Percentiles rank a stretch among this genome's conserved stretches.
phyloP scores from a whole-genome alignment of 1,140 invertebrate species.

The Manduca sexta region DNA sequence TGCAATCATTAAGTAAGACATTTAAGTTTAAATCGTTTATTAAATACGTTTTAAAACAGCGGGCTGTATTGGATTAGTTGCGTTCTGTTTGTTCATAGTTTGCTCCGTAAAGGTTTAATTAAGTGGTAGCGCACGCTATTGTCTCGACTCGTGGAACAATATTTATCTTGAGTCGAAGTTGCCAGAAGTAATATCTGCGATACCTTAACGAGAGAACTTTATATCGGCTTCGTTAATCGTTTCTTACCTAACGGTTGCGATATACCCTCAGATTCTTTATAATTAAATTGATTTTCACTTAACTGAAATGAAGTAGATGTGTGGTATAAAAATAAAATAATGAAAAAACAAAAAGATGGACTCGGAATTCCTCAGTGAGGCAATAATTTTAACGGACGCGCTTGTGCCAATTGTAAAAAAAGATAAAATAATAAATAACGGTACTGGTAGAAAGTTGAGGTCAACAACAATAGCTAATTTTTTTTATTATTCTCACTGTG shows the following conservation, averaged over 20 bases:
- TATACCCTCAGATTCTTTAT: neutral
- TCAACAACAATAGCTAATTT: neutral
- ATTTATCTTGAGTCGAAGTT: slow-evolving; percentile 64
- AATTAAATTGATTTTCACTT: neutral
- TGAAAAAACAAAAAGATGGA: slow-evolving; percentile 1
- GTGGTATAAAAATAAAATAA: slow-evolving; percentile 14
- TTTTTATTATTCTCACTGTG: neutral
- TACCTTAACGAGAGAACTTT: slow-evolving; percentile 71
- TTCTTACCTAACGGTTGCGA: slow-evolving; percentile 23
- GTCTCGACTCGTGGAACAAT: slow-evolving; percentile 62
- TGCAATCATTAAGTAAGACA: slow-evolving; percentile 55
- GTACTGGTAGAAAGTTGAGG: slow-evolving; percentile 26
- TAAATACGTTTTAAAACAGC: slow-evolving; percentile 7
- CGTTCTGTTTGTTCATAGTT: slow-evolving; percentile 37
- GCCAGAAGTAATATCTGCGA: slow-evolving; percentile 65
- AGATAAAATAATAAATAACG: slow-evolving; percentile 19
- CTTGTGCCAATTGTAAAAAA: slow-evolving; percentile 22
- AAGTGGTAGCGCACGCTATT: slow-evolving; percentile 64
- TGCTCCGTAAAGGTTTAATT: slow-evolving; percentile 53
- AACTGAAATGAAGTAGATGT: neutral
- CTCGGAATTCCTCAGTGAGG: slow-evolving; percentile 28
- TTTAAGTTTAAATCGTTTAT: slow-evolving; percentile 30
- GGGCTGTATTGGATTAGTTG: slow-evolving; percentile 39
- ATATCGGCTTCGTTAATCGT: slow-evolving; percentile 66
- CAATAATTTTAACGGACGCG: slow-evolving; percentile 33